phyloP scores from a whole-genome alignment of 1,140 invertebrate species.

The Eciton burchellii region DNA sequence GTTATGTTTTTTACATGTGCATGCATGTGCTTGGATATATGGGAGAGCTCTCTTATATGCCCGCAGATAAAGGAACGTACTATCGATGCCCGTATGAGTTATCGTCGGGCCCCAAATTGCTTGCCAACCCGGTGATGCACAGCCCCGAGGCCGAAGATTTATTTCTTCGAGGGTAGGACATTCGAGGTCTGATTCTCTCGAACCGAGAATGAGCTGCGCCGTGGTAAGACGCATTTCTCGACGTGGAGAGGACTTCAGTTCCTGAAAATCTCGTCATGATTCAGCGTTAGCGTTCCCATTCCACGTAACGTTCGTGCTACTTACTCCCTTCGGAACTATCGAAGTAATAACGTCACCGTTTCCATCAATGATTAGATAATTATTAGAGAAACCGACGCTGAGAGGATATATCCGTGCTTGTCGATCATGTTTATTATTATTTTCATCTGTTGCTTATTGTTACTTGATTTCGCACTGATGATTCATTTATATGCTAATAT shows the following conservation, averaged over 20 bases:
- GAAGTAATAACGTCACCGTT: neutral
- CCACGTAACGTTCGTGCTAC: constrained; percentile 17
- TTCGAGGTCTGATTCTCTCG: constrained; percentile 62
- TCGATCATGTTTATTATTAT: too few species aligned
- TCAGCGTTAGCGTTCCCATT: constrained; percentile 55
- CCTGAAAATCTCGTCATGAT: constrained; percentile 33
- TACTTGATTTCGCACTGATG: too few species aligned
- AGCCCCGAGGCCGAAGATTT: constrained; percentile 83
- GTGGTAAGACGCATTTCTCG: constrained; percentile 60
- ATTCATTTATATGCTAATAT: too few species aligned
- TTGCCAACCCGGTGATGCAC: constrained; percentile 84
- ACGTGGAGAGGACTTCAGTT: constrained; percentile 41
- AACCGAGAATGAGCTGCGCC: constrained; percentile 67
- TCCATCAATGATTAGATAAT: neutral
- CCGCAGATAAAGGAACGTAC: constrained; percentile 68
- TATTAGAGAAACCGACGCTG: too few species aligned
- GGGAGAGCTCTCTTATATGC: constrained; percentile 20
- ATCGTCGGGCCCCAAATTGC: constrained; percentile 84
- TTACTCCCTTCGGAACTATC: constrained; percentile 3
- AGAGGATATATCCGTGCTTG: too few species aligned
- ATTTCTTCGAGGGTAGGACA: constrained; percentile 75
- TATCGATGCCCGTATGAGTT: constrained; percentile 85
- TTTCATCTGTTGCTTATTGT: too few species aligned
- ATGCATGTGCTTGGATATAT: constrained; percentile 69
- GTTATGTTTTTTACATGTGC: constrained; percentile 66